phyloP scores from a whole-genome alignment of 2,888 invertebrate species.

The Nomada fabriciana region DNA sequence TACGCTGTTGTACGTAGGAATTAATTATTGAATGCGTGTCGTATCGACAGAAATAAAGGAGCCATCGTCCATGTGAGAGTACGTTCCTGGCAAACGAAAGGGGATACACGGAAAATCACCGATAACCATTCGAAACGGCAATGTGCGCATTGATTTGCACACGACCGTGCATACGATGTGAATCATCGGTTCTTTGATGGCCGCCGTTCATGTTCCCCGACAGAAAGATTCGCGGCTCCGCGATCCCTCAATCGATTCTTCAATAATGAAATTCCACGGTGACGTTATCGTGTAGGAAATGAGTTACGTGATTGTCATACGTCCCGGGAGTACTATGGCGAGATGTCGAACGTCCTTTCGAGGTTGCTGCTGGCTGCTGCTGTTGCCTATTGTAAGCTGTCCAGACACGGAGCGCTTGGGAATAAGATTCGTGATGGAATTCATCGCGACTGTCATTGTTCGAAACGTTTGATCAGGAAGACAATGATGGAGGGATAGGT shows the following conservation, averaged over 20 bases:
- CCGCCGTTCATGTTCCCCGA: constrained; percentile 54
- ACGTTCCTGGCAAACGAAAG: not conserved
- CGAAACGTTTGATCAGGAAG: constrained; percentile 65
- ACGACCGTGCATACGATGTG: constrained; percentile 32
- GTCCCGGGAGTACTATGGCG: constrained; percentile 45
- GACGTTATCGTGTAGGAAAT: constrained; percentile 78
- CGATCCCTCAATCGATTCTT: constrained; percentile 67
- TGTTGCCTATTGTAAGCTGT: constrained; percentile 68
- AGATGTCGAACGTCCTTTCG: constrained; percentile 76
- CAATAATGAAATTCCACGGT: constrained; percentile 75
- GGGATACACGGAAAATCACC: not conserved
- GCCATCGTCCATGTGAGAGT: not conserved
- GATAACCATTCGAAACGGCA: not conserved
- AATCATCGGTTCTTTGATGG: constrained; percentile 59
- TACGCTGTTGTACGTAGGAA: not conserved
- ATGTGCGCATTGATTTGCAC: constrained; percentile 49
- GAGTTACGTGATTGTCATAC: constrained; percentile 77
- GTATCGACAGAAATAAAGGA: not conserved
- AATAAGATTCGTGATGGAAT: constrained; percentile 73
- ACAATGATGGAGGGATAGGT: constrained; percentile 62
- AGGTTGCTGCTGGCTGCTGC: constrained; percentile 67
- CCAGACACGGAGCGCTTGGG: constrained; percentile 69
- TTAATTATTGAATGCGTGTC: not conserved
- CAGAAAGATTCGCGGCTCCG: constrained; percentile 61
- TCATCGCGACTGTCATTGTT: constrained; percentile 77